phyloP scores from a whole-genome alignment of 2,797 vertebrate species.

The Chiloscyllium punctatum region DNA sequence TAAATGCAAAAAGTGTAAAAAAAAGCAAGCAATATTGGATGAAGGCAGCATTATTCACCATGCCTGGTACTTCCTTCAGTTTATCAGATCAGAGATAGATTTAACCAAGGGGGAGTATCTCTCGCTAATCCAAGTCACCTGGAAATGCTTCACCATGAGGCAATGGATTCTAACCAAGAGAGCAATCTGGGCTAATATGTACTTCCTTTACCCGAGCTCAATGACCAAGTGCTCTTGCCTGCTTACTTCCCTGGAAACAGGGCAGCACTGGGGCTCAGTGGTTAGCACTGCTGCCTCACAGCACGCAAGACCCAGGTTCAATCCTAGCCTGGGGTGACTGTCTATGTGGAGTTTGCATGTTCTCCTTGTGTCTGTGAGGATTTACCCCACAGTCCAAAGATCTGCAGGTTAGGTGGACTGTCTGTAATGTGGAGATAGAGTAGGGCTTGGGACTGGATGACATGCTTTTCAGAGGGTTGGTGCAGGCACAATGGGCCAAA shows the following conservation, averaged over 20 bases:
- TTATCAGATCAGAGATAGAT: not conserved
- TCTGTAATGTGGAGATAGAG: too few species aligned
- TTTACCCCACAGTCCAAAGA: too few species aligned
- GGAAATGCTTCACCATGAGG: not conserved
- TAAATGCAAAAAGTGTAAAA: not conserved
- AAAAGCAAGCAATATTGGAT: not conserved
- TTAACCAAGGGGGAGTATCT: not conserved
- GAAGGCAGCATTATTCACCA: not conserved
- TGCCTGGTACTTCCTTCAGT: not conserved
- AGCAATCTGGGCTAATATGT: not conserved
- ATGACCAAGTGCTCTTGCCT: not conserved
- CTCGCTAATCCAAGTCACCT: not conserved
- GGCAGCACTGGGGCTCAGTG: too few species aligned
- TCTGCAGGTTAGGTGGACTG: too few species aligned
- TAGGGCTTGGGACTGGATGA: too few species aligned
- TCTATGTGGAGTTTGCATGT: too few species aligned
- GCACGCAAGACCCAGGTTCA: too few species aligned
- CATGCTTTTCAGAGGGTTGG: too few species aligned
- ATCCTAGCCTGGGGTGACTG: too few species aligned
- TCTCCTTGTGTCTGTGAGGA: too few species aligned
- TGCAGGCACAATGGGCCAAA: too few species aligned
- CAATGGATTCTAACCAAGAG: not conserved
- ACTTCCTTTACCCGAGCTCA: not conserved
- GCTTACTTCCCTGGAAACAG: not conserved
- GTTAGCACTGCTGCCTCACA: too few species aligned